A percentile compares a stretch with the other conserved stretches of the same genome.
These are phyloP conservation scores for Bombus breviceps DNA, from an alignment of 1,140 invertebrate genomes.

Conservation along the genomic window DNA sequence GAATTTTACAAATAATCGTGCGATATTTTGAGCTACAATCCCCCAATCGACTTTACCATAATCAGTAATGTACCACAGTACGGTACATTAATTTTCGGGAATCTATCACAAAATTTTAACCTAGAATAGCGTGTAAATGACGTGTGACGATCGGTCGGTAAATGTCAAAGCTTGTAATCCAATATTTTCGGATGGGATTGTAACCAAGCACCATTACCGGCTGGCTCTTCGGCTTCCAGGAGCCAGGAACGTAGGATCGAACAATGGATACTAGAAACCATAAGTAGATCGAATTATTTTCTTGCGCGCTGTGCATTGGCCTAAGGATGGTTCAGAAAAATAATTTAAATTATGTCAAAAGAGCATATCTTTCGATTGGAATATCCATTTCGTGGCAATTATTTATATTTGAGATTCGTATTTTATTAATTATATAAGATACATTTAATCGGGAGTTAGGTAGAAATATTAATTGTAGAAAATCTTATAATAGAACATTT, in stretches of 20 bases:
- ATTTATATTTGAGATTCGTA: no score
- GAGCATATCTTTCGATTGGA: no score
- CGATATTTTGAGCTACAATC: neutral
- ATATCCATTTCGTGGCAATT: no score
- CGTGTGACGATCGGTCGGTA: conserved; percentile 36
- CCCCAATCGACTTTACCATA: neutral
- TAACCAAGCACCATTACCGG: conserved; percentile 55
- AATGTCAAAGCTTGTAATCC: conserved; percentile 63
- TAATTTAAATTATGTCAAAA: neutral
- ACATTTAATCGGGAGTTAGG: no score
- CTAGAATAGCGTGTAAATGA: conserved; percentile 1
- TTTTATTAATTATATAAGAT: no score
- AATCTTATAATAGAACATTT: no score
- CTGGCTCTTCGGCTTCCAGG: conserved; percentile 34
- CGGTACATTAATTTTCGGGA: neutral
- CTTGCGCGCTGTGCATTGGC: conserved; percentile 40
- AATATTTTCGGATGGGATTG: conserved; percentile 65
- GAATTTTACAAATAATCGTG: neutral
- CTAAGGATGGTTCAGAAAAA: neutral
- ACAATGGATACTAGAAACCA: conserved; percentile 65
- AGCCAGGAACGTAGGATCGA: conserved; percentile 41
- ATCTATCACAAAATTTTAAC: conserved; percentile 8
- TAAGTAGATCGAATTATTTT: conserved; percentile 60
- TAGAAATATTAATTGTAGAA: no score
- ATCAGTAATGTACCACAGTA: no score